These are phyloP conservation scores for Platysteira castanea DNA, from an alignment of 2,113 vertebrate genomes.

Conservation along the genomic window DNA sequence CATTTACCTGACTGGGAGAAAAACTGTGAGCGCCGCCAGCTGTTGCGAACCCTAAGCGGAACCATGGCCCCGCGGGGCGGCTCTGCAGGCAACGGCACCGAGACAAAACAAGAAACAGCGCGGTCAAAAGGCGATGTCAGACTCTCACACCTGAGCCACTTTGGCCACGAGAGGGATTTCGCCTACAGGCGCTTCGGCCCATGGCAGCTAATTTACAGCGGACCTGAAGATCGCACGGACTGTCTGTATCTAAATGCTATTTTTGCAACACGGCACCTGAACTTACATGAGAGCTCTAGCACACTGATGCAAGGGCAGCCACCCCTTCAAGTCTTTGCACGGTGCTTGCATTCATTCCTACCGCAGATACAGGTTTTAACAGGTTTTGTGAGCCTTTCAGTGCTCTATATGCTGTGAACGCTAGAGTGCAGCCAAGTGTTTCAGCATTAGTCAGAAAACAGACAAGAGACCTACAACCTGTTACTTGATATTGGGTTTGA, in stretches of 20 bases:
- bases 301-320: not conserved
- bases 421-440: constrained; percentile 46
- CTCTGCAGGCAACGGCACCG: constrained; percentile 64
- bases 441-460: not conserved
- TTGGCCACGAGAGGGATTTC: not conserved
- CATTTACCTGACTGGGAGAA: constrained; percentile 90
- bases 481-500: not conserved
- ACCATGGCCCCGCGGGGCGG: constrained; percentile 68
- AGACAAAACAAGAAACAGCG: constrained; percentile 69
- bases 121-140: not conserved
- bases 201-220: accelerated
- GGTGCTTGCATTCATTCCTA: not conserved
- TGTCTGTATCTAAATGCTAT: not conserved
- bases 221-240: not conserved
- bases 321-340: not conserved
- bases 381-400: not conserved
- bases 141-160: not conserved
- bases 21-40: constrained; percentile 89
- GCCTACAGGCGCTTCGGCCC: not conserved
- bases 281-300: not conserved
- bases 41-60: constrained; percentile 83
- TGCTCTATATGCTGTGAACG: not conserved
- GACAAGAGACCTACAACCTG: not conserved
- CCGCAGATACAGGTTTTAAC: not conserved
- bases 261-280: not conserved